phyloP scores from a whole-genome alignment of 1,140 invertebrate species.

The Steinernema feltiae region DNA sequence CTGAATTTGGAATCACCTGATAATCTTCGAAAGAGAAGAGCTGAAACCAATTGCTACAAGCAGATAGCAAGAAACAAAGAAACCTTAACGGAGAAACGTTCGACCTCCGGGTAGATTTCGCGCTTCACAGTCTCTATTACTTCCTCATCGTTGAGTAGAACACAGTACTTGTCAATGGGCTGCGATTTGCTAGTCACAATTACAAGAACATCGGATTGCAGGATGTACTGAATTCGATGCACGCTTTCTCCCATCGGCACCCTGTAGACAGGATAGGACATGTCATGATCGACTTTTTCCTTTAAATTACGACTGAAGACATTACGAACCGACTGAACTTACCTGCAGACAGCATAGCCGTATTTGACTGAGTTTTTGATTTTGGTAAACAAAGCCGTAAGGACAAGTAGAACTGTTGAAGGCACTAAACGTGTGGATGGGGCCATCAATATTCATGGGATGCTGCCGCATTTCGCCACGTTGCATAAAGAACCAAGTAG shows the following conservation, averaged over 20 bases:
- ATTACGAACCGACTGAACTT: too few species aligned
- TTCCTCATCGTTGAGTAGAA: conserved; percentile 62
- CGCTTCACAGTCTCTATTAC: conserved; percentile 46
- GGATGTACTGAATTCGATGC: conserved; percentile 85
- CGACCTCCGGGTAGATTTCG: conserved; percentile 77
- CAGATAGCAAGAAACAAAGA: neutral
- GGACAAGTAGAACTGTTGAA: conserved; percentile 96
- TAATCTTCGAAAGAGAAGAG: conserved; percentile 30
- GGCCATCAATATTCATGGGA: conserved; percentile 78
- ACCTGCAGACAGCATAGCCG: conserved; percentile 61
- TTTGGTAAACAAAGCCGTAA: conserved; percentile 90
- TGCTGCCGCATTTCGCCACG: conserved; percentile 82
- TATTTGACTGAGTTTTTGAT: conserved; percentile 64
- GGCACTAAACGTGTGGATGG: conserved; percentile 76
- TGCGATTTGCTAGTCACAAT: conserved; percentile 78
- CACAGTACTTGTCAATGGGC: conserved; percentile 71
- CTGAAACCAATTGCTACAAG: conserved; percentile 12
- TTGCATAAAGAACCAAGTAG: conserved; percentile 29
- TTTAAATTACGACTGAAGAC: too few species aligned
- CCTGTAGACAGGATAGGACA: conserved; percentile 89
- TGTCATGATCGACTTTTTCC: conserved; percentile 90
- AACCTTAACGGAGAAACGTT: conserved; percentile 61
- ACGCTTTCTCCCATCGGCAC: conserved; percentile 87
- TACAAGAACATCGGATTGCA: conserved; percentile 91
- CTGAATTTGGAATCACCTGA: conserved; percentile 43